Base-by-base conservation (phyloP, 2,888 invertebrate species). In the Spialia ferax region DNA sequence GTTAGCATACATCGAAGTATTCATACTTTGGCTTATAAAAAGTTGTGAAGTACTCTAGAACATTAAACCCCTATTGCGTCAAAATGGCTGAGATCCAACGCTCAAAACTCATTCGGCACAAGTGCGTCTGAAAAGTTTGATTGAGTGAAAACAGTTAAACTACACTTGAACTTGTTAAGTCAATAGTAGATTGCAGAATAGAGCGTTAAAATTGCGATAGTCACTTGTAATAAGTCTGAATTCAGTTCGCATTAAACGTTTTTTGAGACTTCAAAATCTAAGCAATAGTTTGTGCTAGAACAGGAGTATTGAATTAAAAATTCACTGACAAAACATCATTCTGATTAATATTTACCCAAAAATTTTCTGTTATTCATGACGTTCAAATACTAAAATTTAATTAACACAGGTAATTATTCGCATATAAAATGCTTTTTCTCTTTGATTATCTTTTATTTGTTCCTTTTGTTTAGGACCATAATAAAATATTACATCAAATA, bases 21-120 rank as follows among this genome's bases (percentile, higher is more conserved):
- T 65, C 65, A 65, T 65, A 65, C 65, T 65, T 65, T 18, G 59
- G 65, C 20, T 65, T 59, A 65, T 65, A 65, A 65, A 62, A 65
- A 65, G 59, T 65, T 38, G 57, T 38, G 26, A 45, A 65, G 65
- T 13, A 23, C 52, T 42, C 52, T 65, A 8, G 38, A 59, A 4
- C 57, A 38, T 65, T 65, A 59, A 65, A 65, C 65, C 59, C 59
- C 65, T 65, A 65, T 38, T 52, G 65, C 65, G 65, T 52, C 57
- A 50, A 65, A 65, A 57, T 50, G 64, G 48, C 35, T 59, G 65
- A 59, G 52, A 57, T 59, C 35, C 59, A 59, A 59, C 38, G 32
- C 48, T 48, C 56, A 11, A 65, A 38, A 57, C 56, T 57, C 63
- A 6, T 45, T 48, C 35, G 50, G 15, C 45, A 65, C 23, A 52